Evolutionary conservation across 1,140 invertebrate species (phyloP).

Genomic region (Phymastichus coffea): DNA sequence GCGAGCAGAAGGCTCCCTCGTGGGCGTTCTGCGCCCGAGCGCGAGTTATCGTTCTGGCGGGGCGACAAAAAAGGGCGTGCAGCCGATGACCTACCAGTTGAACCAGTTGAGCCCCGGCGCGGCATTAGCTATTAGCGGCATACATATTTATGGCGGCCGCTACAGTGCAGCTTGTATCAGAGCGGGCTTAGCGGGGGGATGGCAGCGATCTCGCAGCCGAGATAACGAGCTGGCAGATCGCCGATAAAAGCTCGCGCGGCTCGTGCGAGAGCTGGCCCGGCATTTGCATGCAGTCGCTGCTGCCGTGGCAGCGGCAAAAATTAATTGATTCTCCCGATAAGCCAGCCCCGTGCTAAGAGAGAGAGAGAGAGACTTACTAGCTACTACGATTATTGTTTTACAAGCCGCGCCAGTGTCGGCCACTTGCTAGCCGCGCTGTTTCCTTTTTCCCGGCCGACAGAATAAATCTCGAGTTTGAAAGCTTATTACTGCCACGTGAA

Average conservation of each 20-base stretch:
- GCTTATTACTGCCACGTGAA: too few relatives aligned
- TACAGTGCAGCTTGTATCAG: too few relatives aligned
- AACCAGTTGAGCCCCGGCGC: slow-evolving; percentile 13
- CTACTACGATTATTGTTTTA: too few relatives aligned
- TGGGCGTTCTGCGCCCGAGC: background rate
- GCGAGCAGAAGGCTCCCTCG: too few relatives aligned
- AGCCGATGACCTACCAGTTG: slow-evolving; percentile 21
- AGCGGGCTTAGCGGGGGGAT: too few relatives aligned
- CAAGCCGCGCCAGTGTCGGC: too few relatives aligned
- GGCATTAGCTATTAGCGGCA: slow-evolving; percentile 44
- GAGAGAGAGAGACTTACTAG: too few relatives aligned
- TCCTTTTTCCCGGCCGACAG: too few relatives aligned
- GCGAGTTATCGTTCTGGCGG: slow-evolving; percentile 22
- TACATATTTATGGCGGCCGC: slow-evolving; percentile 48
- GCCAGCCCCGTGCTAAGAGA: too few relatives aligned
- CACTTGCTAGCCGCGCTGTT: too few relatives aligned
- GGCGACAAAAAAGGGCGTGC: slow-evolving; percentile 42
- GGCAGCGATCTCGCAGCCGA: slow-evolving; percentile 4
- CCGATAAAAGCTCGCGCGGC: slow-evolving; percentile 9
- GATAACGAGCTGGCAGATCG: slow-evolving; percentile 28
- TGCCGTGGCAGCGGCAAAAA: background rate
- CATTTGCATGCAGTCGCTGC: background rate
- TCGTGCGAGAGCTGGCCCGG: too few relatives aligned
- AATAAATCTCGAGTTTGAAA: too few relatives aligned
- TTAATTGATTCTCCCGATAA: slow-evolving; percentile 21